Evolutionary conservation across 30 jellyfish, hydroid and myxozoan genomes (phyloP).

Genomic region (Sanderia malayensis): DNA sequence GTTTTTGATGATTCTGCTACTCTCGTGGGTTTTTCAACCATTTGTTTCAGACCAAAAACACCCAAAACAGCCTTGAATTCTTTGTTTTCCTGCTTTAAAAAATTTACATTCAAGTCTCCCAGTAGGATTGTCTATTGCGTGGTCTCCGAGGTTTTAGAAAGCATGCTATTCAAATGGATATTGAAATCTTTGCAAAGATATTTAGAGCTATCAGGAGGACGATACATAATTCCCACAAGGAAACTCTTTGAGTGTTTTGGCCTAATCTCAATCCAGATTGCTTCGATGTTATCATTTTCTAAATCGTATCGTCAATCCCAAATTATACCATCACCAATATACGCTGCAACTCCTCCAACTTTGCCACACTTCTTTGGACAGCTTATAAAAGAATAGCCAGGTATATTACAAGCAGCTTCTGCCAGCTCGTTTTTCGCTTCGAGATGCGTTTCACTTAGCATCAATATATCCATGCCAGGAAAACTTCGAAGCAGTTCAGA

Average conservation of each 20-base stretch:
- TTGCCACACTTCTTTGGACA: slow-evolving; percentile 33
- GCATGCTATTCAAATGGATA: background rate
- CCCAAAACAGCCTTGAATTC: slow-evolving; percentile 7
- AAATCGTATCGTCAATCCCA: slow-evolving; percentile 24
- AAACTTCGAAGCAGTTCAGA: no score
- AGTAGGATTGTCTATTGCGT: slow-evolving; percentile 6
- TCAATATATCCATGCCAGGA: no score
- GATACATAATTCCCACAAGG: background rate
- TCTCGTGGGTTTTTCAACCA: slow-evolving; percentile 27
- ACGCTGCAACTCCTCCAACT: slow-evolving; percentile 8
- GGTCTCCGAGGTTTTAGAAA: slow-evolving; percentile 1
- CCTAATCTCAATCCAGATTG: slow-evolving; percentile 24
- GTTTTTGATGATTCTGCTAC: slow-evolving; percentile 33
- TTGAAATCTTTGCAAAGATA: slow-evolving; percentile 17
- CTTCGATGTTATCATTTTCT: slow-evolving; percentile 5
- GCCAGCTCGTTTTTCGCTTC: slow-evolving; percentile 35
- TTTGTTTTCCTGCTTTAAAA: background rate
- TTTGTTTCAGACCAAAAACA: slow-evolving; percentile 33
- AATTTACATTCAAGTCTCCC: slow-evolving; percentile 18
- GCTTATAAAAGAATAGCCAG: slow-evolving; percentile 28
- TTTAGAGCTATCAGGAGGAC: slow-evolving; percentile 25
- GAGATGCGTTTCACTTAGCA: slow-evolving; percentile 39
- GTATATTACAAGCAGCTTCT: slow-evolving; percentile 25
- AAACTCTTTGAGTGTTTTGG: slow-evolving; percentile 4
- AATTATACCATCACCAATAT: background rate